These are phyloP conservation scores for Pholis gunnellus DNA, from an alignment of 2,113 vertebrate genomes.

Conservation along the genomic window DNA sequence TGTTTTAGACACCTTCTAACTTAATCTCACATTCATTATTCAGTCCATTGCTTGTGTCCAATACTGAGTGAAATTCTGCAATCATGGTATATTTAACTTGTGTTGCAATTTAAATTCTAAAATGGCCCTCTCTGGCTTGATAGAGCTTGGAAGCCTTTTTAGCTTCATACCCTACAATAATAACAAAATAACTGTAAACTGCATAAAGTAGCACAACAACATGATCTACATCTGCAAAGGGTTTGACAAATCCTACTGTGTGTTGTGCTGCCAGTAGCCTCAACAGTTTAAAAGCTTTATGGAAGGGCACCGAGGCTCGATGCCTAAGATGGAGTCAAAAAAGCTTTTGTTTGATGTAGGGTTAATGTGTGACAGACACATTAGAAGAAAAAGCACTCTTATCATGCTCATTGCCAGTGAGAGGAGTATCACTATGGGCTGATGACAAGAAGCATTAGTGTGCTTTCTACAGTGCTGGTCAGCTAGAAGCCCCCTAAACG, in stretches of 20 bases:
- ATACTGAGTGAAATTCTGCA: background rate
- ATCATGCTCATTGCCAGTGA: conserved; percentile 26
- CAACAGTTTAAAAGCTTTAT: conserved; percentile 35
- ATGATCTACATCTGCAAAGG: background rate
- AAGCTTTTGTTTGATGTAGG: conserved; percentile 22
- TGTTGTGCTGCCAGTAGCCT: conserved; percentile 17
- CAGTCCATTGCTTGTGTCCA: background rate
- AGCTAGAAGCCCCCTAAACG: background rate
- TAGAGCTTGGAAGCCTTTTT: background rate
- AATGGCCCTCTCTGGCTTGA: background rate
- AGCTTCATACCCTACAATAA: background rate
- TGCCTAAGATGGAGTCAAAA: conserved; percentile 17
- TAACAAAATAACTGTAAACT: conserved; percentile 23
- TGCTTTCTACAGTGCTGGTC: background rate
- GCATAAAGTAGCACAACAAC: background rate
- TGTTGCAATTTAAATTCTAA: background rate
- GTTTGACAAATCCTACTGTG: conserved; percentile 11
- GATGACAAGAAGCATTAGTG: conserved; percentile 33
- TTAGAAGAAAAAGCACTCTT: conserved; percentile 38
- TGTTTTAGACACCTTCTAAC: background rate
- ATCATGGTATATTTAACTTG: background rate
- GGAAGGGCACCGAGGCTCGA: conserved; percentile 1
- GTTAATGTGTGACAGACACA: conserved; percentile 49
- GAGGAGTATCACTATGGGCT: conserved; percentile 3
- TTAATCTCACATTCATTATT: background rate